A percentile compares a stretch with the other conserved stretches of the same genome.
These are phyloP conservation scores for Pseudomyrmex cubaensis DNA, from an alignment of 1,140 invertebrate species.

Conservation along the genomic window DNA sequence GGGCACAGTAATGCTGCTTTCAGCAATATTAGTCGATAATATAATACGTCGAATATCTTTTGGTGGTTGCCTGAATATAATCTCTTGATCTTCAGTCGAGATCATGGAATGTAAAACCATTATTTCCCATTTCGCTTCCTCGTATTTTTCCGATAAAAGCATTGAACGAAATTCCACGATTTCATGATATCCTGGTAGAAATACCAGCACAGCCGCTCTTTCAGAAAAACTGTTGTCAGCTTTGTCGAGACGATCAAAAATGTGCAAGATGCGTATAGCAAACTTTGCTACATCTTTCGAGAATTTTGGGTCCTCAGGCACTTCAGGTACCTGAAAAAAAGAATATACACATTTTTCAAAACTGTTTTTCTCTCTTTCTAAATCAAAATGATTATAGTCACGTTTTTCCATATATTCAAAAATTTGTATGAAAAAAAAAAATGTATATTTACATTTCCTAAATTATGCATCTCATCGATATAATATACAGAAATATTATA, in stretches of 20 bases:
- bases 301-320: conserved; percentile 86
- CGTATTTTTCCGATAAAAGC: conserved; percentile 72
- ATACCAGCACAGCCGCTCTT: conserved; percentile 92
- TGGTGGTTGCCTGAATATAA: conserved; percentile 88
- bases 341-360: conserved; percentile 57
- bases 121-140: conserved; percentile 86
- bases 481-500: conserved; percentile 89
- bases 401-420: not conserved
- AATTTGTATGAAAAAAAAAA: not conserved
- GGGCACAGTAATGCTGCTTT: conserved; percentile 98
- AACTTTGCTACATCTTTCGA: conserved; percentile 85
- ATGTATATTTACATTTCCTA: conserved; percentile 79
- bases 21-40: conserved; percentile 98
- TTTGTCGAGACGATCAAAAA: conserved; percentile 90
- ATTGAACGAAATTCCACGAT: conserved; percentile 88
- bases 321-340: conserved; percentile 82
- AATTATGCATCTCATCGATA: conserved; percentile 87
- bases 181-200: conserved; percentile 94
- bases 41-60: conserved; percentile 93
- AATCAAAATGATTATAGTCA: not conserved
- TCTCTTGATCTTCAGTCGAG: conserved; percentile 90
- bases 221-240: conserved; percentile 48
- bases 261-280: conserved; percentile 88
- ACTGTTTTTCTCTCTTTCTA: not conserved
- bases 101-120: conserved; percentile 91